Conservation (phyloP, 1,140 invertebrate genomes). For the Papilio xuthus region DNA sequence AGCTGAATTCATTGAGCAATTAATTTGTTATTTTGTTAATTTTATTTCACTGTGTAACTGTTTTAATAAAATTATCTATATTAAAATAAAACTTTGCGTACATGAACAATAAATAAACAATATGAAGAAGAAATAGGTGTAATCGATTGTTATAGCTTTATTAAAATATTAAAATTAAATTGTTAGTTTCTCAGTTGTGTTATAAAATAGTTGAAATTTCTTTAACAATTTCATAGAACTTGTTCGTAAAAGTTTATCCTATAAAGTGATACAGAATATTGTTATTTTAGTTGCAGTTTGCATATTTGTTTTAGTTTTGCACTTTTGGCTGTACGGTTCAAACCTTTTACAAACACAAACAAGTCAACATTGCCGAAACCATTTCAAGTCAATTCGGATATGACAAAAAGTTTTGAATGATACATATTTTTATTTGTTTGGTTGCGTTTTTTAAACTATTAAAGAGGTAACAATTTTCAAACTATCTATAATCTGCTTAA, state of each 20-base stretch:
- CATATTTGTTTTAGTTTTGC: conserved; percentile 19
- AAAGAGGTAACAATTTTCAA: background rate
- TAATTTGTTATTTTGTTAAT: too few relatives aligned
- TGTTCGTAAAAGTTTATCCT: conserved; percentile 10
- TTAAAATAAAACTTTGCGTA: too few relatives aligned
- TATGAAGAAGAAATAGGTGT: too few relatives aligned
- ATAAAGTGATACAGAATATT: background rate
- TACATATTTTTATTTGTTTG: background rate
- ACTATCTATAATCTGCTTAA: background rate
- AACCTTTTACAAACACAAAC: conserved; percentile 22
- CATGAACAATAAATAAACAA: too few relatives aligned
- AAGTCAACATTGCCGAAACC: conserved; percentile 7
- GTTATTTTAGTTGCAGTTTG: conserved; percentile 14
- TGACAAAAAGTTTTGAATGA: background rate
- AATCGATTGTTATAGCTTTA: too few relatives aligned
- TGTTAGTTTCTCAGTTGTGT: background rate
- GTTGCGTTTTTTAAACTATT: background rate
- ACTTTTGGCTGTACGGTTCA: conserved; percentile 2
- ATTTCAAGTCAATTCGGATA: conserved; percentile 1
- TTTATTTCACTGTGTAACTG: too few relatives aligned
- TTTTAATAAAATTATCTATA: too few relatives aligned
- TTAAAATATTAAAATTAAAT: too few relatives aligned
- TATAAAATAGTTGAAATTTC: background rate
- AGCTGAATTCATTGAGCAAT: background rate
- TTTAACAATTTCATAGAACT: background rate